Evolutionary conservation across 2,797 vertebrate genomes (phyloP), one percentile per base, ranked within the genome.

Genomic region (Sebastolobus altivelis): DNA sequence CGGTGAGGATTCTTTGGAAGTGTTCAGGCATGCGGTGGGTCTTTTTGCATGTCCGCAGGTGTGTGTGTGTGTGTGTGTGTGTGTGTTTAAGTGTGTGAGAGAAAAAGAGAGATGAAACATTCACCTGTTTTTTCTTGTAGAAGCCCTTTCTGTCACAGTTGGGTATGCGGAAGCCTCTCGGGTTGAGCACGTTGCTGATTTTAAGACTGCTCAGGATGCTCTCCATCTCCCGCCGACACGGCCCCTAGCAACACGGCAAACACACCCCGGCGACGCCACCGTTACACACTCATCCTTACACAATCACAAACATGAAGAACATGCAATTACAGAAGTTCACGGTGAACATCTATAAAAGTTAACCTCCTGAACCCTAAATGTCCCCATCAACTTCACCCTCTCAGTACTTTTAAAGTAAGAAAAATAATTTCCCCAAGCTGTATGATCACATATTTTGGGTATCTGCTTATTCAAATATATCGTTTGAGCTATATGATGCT

Each of bases 91-190:
- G 59, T 46, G 29, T 13, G 22, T 14, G 66, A 60, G 52, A 72
- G n/a, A 78, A 68, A 27, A 35, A 56, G 61, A 65, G 43, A 75
- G 65, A 80, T 65, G 72, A 80, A 84, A 82, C 62, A 90, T 95
- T 95, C 89, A 99, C 98, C 96, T 99, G 98, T 92, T 97, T 99
- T 94, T 97, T 99, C 96, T 99, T 99, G 93, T 99, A 99, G 95
- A 99, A 99, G 6, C 98, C 98, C 84, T 97, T 99, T 93, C 96
- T 97, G 95, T 99, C 98, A 92, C 98, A 99, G 95, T 99, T 99
- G 91, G 98, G 98, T 93, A 99, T 97, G 95, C 97, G 97, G 87
- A 99, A 93, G 55, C 96, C 95, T 92, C 96, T 94, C 1, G 97
- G 97, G 87, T 96, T 98, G 88, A 99, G 95, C 77, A 97, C 94